Conservation (phyloP, 2,888 invertebrate genomes). For the Mallateleia sp. region DNA sequence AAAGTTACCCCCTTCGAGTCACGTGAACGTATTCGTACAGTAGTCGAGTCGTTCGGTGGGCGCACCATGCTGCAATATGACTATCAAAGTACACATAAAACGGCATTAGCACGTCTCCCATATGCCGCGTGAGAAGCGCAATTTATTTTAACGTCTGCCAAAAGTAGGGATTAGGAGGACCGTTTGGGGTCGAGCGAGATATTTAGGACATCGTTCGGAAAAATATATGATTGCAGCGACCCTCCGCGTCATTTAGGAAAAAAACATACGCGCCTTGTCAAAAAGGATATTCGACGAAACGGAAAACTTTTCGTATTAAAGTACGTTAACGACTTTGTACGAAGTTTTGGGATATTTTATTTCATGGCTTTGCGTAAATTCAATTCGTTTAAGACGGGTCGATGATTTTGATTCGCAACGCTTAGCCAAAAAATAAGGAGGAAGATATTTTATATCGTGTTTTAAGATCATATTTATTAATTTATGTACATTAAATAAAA, state of each 20-base stretch:
- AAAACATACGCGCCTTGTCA: conserved; percentile 61
- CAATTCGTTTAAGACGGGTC: conserved; percentile 36
- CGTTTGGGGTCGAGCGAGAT: conserved; percentile 59
- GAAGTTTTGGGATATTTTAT: conserved; percentile 22
- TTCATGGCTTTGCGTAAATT: conserved; percentile 49
- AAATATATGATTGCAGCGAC: conserved; percentile 65
- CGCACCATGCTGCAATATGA: conserved; percentile 87
- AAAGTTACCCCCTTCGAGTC: conserved; percentile 53
- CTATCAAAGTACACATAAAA: conserved; percentile 87
- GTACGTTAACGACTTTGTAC: conserved; percentile 50
- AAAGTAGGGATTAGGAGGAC: conserved; percentile 65
- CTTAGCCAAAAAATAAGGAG: no score
- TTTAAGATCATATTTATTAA: no score
- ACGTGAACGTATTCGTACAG: conserved; percentile 15
- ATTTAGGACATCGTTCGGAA: conserved; percentile 63
- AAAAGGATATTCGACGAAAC: conserved; percentile 34
- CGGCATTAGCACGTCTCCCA: conserved; percentile 87
- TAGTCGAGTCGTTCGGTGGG: conserved; percentile 45
- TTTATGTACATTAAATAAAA: no score
- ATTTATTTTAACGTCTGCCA: conserved; percentile 80
- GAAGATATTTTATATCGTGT: no score
- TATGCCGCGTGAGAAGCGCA: conserved; percentile 83
- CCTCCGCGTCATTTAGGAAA: conserved; percentile 49
- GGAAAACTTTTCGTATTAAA: conserved; percentile 69
- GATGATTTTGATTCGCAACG: conserved; percentile 6